Evolutionary conservation across 2,888 invertebrate genomes (phyloP).

Genomic region (Watsonalla binaria): DNA sequence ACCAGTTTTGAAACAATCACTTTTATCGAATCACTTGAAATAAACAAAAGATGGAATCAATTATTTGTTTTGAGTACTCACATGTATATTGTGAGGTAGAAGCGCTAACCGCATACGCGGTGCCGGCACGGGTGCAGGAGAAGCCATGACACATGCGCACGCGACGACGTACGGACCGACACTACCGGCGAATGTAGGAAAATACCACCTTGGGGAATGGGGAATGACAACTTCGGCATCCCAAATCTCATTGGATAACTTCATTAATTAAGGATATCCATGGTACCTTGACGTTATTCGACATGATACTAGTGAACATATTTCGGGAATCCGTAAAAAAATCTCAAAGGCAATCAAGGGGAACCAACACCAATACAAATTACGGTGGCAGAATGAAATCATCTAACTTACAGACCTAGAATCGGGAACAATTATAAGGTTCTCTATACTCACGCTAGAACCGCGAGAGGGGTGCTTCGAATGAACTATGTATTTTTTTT

Average conservation of each 20-base stretch:
- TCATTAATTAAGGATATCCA: too few species aligned
- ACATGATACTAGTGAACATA: too few species aligned
- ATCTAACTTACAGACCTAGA: too few species aligned
- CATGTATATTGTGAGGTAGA: constrained; percentile 69
- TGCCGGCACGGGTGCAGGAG: constrained; percentile 49
- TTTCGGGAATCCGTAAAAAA: too few species aligned
- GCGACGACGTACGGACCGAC: constrained; percentile 26
- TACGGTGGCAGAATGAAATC: too few species aligned
- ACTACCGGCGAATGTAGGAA: constrained; percentile 8
- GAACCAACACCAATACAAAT: too few species aligned
- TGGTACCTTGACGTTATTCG: too few species aligned
- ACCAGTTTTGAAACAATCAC: background rate
- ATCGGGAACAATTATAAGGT: too few species aligned
- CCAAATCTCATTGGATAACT: background rate
- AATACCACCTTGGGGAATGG: background rate
- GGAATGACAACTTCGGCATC: background rate
- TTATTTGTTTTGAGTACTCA: constrained; percentile 34
- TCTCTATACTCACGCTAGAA: too few species aligned
- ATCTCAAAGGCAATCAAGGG: too few species aligned
- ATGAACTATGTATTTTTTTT: too few species aligned
- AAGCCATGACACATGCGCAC: constrained; percentile 46
- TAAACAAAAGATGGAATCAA: background rate
- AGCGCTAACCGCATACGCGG: constrained; percentile 64
- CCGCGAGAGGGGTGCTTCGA: too few species aligned
- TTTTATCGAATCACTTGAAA: background rate